phyloP scores from a whole-genome alignment of 1,140 invertebrate genomes.

The Drosophila pallidifrons region DNA sequence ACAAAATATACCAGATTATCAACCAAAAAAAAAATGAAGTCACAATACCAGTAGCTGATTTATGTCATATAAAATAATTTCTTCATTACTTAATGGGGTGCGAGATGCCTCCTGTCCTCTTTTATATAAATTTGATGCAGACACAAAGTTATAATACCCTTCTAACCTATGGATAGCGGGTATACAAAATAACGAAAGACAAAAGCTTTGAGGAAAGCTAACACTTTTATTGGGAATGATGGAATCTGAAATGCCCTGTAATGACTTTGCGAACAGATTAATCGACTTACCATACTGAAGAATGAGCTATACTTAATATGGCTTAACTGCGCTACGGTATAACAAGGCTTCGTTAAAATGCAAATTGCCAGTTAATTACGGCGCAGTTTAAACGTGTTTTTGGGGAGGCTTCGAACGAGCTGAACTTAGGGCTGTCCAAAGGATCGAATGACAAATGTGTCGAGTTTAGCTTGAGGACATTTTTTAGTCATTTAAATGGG shows the following conservation, averaged over 20 bases:
- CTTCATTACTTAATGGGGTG: too few relatives aligned
- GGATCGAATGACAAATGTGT: constrained; percentile 68
- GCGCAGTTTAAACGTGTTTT: constrained; percentile 16
- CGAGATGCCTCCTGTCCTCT: too few relatives aligned
- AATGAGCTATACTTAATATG: not conserved
- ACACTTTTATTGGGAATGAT: not conserved
- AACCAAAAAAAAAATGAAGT: too few relatives aligned
- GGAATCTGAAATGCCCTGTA: constrained; percentile 7
- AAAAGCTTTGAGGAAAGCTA: constrained; percentile 1
- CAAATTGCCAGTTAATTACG: constrained; percentile 73
- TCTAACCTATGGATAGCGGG: too few relatives aligned
- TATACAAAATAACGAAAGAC: constrained; percentile 1
- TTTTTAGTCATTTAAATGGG: constrained; percentile 21
- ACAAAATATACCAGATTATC: too few relatives aligned
- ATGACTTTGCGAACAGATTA: too few relatives aligned
- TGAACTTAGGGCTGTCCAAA: constrained; percentile 15
- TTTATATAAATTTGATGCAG: too few relatives aligned
- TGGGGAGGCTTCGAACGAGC: not conserved
- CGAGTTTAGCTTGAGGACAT: constrained; percentile 28
- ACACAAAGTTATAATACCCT: too few relatives aligned
- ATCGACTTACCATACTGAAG: not conserved
- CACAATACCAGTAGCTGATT: too few relatives aligned
- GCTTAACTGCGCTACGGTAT: not conserved
- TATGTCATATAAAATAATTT: too few relatives aligned
- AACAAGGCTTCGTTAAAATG: constrained; percentile 39